These are phyloP conservation scores for Rhynchophorus ferrugineus DNA, from an alignment of 1,140 invertebrate genomes.

Conservation along the genomic window DNA sequence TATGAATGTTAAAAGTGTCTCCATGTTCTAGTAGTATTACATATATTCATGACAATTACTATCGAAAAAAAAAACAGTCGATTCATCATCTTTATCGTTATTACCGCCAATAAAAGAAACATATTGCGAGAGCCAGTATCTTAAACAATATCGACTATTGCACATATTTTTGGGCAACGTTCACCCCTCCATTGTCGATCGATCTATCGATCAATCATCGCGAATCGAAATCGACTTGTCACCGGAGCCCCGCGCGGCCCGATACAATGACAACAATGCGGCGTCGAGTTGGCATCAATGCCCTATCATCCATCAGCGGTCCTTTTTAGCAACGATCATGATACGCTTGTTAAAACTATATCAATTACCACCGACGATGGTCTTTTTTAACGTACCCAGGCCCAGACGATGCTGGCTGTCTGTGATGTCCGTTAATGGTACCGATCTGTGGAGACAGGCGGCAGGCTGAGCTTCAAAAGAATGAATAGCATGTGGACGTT, in stretches of 20 bases:
- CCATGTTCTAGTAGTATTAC: too few relatives aligned
- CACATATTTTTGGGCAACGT: background rate
- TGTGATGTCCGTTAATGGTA: too few relatives aligned
- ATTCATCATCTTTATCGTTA: background rate
- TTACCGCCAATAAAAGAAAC: background rate
- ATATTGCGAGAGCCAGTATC: background rate
- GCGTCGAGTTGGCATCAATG: constrained; percentile 9
- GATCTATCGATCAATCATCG: constrained; percentile 23
- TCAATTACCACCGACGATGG: constrained; percentile 14
- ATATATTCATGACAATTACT: too few relatives aligned
- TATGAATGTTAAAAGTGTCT: too few relatives aligned
- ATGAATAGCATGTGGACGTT: too few relatives aligned
- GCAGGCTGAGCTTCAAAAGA: too few relatives aligned
- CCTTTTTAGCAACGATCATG: constrained; percentile 19
- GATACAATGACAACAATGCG: constrained; percentile 22
- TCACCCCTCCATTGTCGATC: background rate
- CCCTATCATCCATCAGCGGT: constrained; percentile 20
- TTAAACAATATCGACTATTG: background rate
- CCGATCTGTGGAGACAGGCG: too few relatives aligned
- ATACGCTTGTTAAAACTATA: constrained; percentile 28
- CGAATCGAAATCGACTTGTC: constrained; percentile 26
- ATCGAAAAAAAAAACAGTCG: too few relatives aligned
- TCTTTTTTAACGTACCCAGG: background rate
- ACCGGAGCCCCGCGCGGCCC: constrained; percentile 12
- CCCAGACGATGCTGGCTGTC: too few relatives aligned